Base-by-base conservation (phyloP, 1,140 invertebrate species). In the Colletes gigas region DNA sequence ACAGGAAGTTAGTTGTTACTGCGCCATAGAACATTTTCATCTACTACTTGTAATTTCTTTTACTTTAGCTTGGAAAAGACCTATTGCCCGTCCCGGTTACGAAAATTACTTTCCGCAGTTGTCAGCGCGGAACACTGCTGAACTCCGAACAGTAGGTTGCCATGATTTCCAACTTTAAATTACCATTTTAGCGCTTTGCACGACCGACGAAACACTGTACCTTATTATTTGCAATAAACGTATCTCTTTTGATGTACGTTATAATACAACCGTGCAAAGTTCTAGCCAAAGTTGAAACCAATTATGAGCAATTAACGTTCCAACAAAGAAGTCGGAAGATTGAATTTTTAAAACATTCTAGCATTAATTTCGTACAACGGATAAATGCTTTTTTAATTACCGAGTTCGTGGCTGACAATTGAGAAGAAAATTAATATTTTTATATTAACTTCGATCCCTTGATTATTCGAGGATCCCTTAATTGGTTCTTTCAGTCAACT, bases 81-180 rank as follows among this genome's bases (percentile, higher is more conserved):
- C 47, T 44, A 66, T 50, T 19, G 50, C 47, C 50, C 19, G n/a
- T 47, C 19, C 39, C 55, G 55, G 73, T 76, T 76, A 67, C 8
- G n/a, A 47, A 54, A 44, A 76, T 76, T 76, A 54, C 52, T 30
- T 54, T 41, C n/a, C 14, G 39, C 39, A 57, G 39, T 57, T 67
- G 63, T 81, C 83, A 74, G 73, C 65, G 52, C 78, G 76, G 79
- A 85, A 85, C 83, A 78, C 82, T 79, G 84, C 81, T 85, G 76
- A 85, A 85, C 72, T 85, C 79, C 63, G 78, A 65, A 73, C 83
- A 84, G 76, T 78, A 66, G 84, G 72, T 82, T 8, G 44, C 80
- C 83, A 77, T 76, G 70, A 85, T 85, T 74, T 82, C 69, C 55
- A 81, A 85, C 83, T 85, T 85, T 85, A 82, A 84, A 85, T 85